Evolutionary conservation across 2,113 vertebrate species (phyloP).

Genomic region (Hippotragus niger): DNA sequence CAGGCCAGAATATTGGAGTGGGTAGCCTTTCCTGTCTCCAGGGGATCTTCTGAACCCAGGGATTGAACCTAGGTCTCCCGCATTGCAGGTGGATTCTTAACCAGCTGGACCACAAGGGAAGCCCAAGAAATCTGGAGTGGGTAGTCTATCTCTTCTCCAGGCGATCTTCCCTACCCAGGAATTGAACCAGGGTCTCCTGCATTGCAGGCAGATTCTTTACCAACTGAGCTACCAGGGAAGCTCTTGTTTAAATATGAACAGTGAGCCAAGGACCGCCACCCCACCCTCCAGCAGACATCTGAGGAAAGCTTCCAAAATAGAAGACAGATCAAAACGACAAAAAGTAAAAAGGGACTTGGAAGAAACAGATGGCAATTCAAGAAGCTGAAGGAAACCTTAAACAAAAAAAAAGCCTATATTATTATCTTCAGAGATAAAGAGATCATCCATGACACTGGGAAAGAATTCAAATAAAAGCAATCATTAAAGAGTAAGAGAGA

Average conservation of each 20-base stretch:
- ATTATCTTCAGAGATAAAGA: neutral
- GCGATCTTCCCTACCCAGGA: neutral
- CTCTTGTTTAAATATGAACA: neutral
- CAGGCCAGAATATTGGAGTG: neutral
- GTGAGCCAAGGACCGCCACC: neutral
- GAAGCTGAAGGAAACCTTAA: neutral
- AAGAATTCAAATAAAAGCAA: neutral
- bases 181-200: neutral
- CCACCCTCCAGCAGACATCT: neutral
- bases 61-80: neutral
- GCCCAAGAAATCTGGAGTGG: neutral
- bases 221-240: neutral
- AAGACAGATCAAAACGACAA: neutral
- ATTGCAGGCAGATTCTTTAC: neutral
- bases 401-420: neutral
- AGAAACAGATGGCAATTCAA: neutral
- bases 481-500: neutral
- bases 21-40: neutral
- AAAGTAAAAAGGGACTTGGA: neutral
- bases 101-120: neutral
- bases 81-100: neutral
- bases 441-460: neutral
- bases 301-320: neutral
- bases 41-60: neutral
- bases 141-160: neutral